Conservation (phyloP, 2,113 vertebrate species). For the Climacteris rufus region DNA sequence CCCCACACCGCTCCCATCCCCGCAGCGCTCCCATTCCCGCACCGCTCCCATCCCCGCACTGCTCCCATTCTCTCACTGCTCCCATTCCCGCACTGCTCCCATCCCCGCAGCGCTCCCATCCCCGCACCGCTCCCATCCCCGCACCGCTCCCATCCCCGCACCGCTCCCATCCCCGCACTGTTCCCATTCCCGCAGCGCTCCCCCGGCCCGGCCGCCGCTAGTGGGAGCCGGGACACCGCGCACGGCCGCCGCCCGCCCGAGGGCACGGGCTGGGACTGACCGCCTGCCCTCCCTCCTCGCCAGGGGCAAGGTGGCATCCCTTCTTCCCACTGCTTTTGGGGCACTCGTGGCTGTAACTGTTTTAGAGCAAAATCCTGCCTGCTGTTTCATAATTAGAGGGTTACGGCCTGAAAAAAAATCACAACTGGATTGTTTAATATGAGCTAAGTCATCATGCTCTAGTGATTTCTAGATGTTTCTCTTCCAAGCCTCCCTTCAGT, state of each 20-base stretch:
- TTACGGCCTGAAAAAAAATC: neutral
- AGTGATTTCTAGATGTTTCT: slow-evolving; percentile 10
- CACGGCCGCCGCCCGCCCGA: neutral
- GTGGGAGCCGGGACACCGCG: slow-evolving; percentile 13
- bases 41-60: too few relatives aligned
- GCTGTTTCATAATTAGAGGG: neutral
- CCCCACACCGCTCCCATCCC: too few relatives aligned
- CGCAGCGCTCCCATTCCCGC: neutral
- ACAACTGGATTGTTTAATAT: neutral
- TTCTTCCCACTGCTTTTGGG: neutral
- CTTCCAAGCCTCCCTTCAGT: neutral
- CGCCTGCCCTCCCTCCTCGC: neutral
- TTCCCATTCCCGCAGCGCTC: neutral
- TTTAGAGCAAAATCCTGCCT: neutral
- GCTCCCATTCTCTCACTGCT: neutral
- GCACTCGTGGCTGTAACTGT: neutral
- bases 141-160: neutral
- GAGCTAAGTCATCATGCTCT: neutral
- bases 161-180: neutral
- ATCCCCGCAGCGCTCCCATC: neutral
- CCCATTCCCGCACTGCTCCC: too few relatives aligned
- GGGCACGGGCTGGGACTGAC: neutral
- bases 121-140: neutral
- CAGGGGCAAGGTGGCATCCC: neutral
- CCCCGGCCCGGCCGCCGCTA: neutral